Conservation (phyloP, 2,888 invertebrate species). For the Linnaemya tessellans region DNA sequence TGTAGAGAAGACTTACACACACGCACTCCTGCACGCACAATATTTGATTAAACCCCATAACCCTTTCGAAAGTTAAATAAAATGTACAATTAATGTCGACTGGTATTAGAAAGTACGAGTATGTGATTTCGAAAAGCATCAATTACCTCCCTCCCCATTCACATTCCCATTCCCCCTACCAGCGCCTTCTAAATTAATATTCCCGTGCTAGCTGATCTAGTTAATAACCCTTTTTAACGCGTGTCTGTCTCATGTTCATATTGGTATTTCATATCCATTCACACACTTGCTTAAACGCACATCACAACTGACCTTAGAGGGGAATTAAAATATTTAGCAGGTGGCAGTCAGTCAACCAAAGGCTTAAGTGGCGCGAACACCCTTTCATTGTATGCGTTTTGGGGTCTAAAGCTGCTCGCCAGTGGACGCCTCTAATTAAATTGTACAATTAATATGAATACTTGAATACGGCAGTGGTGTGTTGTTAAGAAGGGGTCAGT, state of each 20-base stretch:
- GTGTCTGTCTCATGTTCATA: constrained; percentile 75
- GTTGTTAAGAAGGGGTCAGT: constrained; percentile 73
- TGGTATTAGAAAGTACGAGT: constrained; percentile 30
- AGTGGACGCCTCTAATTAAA: constrained; percentile 78
- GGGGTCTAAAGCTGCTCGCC: constrained; percentile 57
- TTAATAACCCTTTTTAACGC: constrained; percentile 82
- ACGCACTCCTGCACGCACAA: constrained; percentile 66
- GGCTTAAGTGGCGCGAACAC: constrained; percentile 82
- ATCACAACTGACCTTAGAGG: constrained; percentile 48
- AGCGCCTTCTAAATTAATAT: constrained; percentile 21
- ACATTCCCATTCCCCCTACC: no score
- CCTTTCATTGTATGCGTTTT: constrained; percentile 76
- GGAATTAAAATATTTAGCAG: constrained; percentile 71
- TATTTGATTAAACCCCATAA: constrained; percentile 74
- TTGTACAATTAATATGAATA: constrained; percentile 72
- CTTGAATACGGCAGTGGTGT: constrained; percentile 3
- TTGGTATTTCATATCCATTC: constrained; percentile 55
- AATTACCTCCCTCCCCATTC: constrained; percentile 55
- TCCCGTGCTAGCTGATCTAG: constrained; percentile 76
- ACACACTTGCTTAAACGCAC: constrained; percentile 42
- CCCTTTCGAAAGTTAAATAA: constrained; percentile 32
- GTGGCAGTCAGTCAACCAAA: constrained; percentile 55
- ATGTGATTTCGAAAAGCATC: constrained; percentile 65
- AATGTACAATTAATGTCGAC: constrained; percentile 51
- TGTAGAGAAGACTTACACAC: constrained; percentile 49